Percentiles rank a stretch among this genome's conserved stretches.
These are phyloP conservation scores for Micronisus gabar DNA, from an alignment of 2,113 vertebrate species.

Conservation along the genomic window DNA sequence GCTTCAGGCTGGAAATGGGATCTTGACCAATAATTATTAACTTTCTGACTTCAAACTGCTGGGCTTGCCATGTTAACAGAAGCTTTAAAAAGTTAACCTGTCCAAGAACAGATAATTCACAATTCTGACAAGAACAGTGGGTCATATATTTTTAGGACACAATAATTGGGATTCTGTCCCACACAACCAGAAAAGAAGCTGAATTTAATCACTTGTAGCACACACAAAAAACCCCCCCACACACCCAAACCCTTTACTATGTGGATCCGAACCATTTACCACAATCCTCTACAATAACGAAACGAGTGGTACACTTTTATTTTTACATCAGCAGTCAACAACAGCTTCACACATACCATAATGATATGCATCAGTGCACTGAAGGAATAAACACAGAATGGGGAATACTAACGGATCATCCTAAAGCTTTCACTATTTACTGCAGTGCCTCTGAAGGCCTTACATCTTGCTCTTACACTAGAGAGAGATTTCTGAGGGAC, in stretches of 20 bases:
- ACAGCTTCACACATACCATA: neutral
- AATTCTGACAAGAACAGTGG: neutral
- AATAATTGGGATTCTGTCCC: neutral
- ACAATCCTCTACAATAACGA: neutral
- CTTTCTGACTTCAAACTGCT: neutral
- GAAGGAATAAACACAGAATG: neutral
- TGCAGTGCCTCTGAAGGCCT: neutral
- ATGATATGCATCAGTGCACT: neutral
- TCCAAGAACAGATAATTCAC: neutral
- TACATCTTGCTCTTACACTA: neutral
- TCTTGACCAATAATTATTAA: neutral
- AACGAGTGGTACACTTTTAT: neutral
- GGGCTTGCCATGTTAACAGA: neutral
- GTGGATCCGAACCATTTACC: neutral
- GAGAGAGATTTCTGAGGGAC: neutral
- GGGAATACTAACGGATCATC: neutral
- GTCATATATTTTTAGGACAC: neutral
- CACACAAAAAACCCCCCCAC: too few species aligned
- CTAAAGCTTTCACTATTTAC: neutral
- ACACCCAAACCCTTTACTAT: neutral
- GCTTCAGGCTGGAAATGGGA: neutral
- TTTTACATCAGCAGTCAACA: neutral
- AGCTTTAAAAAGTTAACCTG: neutral
- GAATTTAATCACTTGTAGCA: neutral
- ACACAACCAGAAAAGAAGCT: neutral